Base-by-base conservation (phyloP, 1,140 invertebrate species). In the Delia radicum region DNA sequence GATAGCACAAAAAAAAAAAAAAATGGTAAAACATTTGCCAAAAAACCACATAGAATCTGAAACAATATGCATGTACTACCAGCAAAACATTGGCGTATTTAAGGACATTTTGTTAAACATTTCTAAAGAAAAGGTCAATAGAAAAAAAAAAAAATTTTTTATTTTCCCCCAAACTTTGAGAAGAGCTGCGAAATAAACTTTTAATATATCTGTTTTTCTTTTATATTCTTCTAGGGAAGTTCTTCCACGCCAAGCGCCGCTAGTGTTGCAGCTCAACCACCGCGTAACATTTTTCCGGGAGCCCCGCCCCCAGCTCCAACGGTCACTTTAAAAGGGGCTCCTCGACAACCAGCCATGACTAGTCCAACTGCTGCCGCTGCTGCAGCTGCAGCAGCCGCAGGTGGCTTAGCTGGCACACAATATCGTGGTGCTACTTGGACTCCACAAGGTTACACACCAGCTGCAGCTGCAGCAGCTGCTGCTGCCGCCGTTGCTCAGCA, bases 401-500 rank as follows among this genome's bases (percentile, higher is more conserved):
- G 81, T 80, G 85, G 83, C 79, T 79, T 80, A 73, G 81, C 85
- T 72, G 83, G 84, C 74, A 82, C 85, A 29, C 85, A 81, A 31
- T 86, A 86, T 79, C 82, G 85, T 62, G 83, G 83, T 76, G 83
- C 85, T 71, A 80, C 83, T 77, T 86, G 85, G 85, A 85, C 85
- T 72, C 83, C 85, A 65, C 84, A 86, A 75, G 84, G 83, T 15
- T 86, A 85, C 75, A 82, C 84, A 75, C 83, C 84, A 27, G 79
- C 82, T 55, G 82, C 82, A 73, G 74, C 76, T 21, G 83, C 83
- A 42, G 83, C 83, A 15, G 83, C 83, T 73, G 83, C 83, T 77
- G 83, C 83, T 76, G 83, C 76, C 62, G 77, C 77, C 24, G 77
- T 82, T 74, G 84, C 82, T 61, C 82, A 84, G 73, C 81, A 86